Evolutionary conservation across 30 jellyfish, hydroid and myxozoan species (phyloP).

Genomic region (Pelagia noctiluca): DNA sequence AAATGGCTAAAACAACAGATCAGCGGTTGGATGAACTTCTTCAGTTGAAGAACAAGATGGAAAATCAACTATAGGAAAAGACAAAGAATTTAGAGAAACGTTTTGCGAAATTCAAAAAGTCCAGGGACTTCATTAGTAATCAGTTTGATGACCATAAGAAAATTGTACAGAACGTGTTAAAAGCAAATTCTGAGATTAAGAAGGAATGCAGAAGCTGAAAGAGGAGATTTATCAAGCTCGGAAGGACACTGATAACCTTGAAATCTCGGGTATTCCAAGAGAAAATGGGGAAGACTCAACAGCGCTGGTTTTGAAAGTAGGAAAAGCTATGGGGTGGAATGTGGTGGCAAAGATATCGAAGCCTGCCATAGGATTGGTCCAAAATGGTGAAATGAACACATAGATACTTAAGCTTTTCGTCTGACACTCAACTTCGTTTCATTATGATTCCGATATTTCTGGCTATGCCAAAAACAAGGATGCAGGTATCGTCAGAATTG

Average conservation of each 20-base stretch:
- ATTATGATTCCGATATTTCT: too few species aligned
- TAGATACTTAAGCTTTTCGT: too few species aligned
- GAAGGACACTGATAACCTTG: background rate
- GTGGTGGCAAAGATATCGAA: background rate
- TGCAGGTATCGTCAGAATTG: too few species aligned
- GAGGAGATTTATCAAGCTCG: background rate
- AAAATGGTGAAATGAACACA: too few species aligned
- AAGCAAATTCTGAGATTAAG: background rate
- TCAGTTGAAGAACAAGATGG: background rate
- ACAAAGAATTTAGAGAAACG: background rate
- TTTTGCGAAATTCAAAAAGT: background rate
- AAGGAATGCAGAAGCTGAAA: background rate
- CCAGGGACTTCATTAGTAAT: background rate
- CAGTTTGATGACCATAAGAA: background rate
- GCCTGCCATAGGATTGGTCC: constrained; percentile 1
- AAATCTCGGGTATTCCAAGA: background rate
- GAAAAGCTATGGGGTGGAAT: background rate
- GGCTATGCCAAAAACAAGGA: too few species aligned
- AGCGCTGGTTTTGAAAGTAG: background rate
- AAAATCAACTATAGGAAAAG: background rate
- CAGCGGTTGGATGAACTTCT: background rate
- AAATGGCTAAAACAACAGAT: too few species aligned
- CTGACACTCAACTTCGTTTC: too few species aligned
- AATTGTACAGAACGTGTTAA: background rate
- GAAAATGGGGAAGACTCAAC: background rate